Conservation (phyloP, 2,797 vertebrate genomes). For the Pelodytes ibericus region DNA sequence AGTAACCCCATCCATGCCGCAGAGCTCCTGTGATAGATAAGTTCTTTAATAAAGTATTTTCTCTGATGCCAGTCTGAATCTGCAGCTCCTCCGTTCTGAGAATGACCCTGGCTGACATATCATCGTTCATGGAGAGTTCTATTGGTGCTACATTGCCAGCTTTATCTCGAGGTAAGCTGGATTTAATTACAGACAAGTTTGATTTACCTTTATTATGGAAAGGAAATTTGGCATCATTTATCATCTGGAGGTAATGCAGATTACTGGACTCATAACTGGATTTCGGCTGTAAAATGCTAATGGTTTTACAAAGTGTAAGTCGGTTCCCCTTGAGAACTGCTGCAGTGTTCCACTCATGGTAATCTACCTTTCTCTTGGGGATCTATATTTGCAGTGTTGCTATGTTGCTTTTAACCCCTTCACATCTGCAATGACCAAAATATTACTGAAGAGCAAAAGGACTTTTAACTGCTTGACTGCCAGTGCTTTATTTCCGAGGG, state of each 20-base stretch:
- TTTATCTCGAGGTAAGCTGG: slow-evolving; percentile 24
- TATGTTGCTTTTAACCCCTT: not conserved
- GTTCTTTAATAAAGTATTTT: slow-evolving; percentile 12
- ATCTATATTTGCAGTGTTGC: not conserved
- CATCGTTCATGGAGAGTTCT: slow-evolving; percentile 1
- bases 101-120: slow-evolving; percentile 3
- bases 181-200: slow-evolving; percentile 51
- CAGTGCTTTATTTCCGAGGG: too few species aligned
- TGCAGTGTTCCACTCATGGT: not conserved
- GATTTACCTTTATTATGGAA: slow-evolving; percentile 52
- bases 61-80: not conserved
- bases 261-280: slow-evolving; percentile 47
- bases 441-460: too few species aligned
- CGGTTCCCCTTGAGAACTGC: slow-evolving; percentile 9
- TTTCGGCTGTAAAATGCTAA: slow-evolving; percentile 46
- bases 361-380: slow-evolving; percentile 13
- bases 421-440: not conserved
- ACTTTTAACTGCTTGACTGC: too few species aligned
- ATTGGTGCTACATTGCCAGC: not conserved
- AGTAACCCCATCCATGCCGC: not conserved
- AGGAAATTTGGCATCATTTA: slow-evolving; percentile 36
- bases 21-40: not conserved
- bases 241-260: slow-evolving; percentile 48
- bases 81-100: not conserved
- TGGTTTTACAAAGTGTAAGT: slow-evolving; percentile 35